Evolutionary conservation across 2,888 invertebrate genomes (phyloP).

Genomic region (Sphaerophoria rueppellii): DNA sequence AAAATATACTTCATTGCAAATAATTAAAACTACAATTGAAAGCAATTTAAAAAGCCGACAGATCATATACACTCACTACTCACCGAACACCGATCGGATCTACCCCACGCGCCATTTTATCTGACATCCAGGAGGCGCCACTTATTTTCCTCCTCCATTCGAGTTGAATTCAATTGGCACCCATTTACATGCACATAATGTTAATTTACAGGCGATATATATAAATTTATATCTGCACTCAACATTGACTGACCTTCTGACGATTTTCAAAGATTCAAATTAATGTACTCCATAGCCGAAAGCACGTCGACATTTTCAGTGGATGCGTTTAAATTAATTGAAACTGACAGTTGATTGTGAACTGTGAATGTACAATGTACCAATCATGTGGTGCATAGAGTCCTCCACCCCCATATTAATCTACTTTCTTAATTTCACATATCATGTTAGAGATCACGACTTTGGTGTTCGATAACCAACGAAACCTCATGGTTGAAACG

Average conservation of each 20-base stretch:
- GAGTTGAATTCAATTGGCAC: conserved; percentile 28
- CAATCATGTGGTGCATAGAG: conserved; percentile 23
- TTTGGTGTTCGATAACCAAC: background rate
- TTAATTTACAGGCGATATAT: conserved; percentile 36
- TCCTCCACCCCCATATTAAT: conserved; percentile 59
- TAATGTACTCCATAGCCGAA: background rate
- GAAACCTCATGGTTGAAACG: background rate
- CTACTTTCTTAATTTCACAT: conserved; percentile 49
- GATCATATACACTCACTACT: conserved; percentile 5
- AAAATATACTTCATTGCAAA: conserved; percentile 39
- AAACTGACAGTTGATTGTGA: conserved; percentile 51
- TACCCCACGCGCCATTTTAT: conserved; percentile 13
- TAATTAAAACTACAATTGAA: conserved; percentile 67
- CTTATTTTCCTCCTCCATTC: conserved; percentile 31
- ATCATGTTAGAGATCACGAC: background rate
- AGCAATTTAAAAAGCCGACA: conserved; percentile 47
- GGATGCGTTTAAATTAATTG: conserved; percentile 52
- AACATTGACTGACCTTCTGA: conserved; percentile 49
- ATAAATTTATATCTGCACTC: conserved; percentile 25
- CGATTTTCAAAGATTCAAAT: background rate
- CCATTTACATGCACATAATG: conserved; percentile 44
- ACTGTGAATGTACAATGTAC: conserved; percentile 14
- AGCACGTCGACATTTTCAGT: conserved; percentile 1
- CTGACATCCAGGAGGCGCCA: conserved; percentile 56
- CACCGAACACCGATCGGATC: background rate